Conservation (phyloP, 2,888 invertebrate genomes). For the Plemyria rubiginata region DNA sequence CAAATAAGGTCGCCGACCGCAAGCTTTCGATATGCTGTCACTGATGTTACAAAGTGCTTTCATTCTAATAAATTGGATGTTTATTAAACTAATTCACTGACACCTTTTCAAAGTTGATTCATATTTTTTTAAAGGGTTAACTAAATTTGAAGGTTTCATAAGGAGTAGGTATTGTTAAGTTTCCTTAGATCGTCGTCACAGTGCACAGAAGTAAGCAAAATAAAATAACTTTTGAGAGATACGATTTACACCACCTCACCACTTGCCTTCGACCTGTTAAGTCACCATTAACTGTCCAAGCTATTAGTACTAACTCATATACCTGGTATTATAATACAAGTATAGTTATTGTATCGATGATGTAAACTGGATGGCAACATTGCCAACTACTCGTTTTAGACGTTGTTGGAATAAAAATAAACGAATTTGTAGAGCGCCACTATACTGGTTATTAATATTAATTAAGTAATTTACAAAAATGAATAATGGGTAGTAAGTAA, state of each 20-base stretch:
- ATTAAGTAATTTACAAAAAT: conserved; percentile 2
- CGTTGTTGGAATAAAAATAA: conserved; percentile 35
- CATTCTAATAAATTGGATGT: conserved; percentile 42
- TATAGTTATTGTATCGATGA: conserved; percentile 52
- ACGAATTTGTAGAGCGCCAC: conserved; percentile 15
- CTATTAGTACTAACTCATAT: conserved; percentile 59
- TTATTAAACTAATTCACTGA: conserved; percentile 37
- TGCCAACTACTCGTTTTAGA: conserved; percentile 51
- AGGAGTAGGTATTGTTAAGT: not conserved
- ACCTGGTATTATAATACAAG: conserved; percentile 44
- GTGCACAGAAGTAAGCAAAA: not conserved
- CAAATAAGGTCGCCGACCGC: conserved; percentile 51
- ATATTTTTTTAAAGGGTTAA: not conserved
- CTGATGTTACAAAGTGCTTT: conserved; percentile 41
- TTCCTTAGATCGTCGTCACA: not conserved
- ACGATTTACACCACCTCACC: conserved; percentile 19
- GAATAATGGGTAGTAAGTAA: conserved; percentile 3
- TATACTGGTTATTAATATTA: conserved; percentile 13
- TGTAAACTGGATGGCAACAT: conserved; percentile 48
- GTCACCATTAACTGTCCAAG: conserved; percentile 46
- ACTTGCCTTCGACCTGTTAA: conserved; percentile 44
- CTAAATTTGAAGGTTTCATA: not conserved
- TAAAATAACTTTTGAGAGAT: conserved; percentile 12
- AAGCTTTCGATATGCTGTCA: conserved; percentile 45
- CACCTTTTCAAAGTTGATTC: conserved; percentile 34